These are phyloP conservation scores for Hyperoplus lanceolatus DNA, from an alignment of 2,797 vertebrate genomes.

Conservation along the genomic window DNA sequence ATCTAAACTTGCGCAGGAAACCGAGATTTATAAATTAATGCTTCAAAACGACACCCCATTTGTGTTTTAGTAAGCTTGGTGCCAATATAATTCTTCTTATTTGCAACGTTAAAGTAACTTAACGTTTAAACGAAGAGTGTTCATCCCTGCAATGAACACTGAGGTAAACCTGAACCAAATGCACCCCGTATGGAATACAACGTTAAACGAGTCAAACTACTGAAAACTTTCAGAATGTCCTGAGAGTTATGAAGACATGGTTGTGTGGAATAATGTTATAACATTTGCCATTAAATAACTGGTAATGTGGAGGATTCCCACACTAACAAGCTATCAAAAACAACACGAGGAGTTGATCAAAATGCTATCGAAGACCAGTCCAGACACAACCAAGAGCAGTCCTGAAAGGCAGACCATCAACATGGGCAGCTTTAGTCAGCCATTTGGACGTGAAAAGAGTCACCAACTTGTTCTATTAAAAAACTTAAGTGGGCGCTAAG, in stretches of 20 bases:
- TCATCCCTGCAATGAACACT: conserved; percentile 9
- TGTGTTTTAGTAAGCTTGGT: not conserved
- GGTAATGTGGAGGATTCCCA: conserved; percentile 4
- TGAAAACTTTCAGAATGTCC: conserved; percentile 55
- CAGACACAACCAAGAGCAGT: conserved; percentile 56
- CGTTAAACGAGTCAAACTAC: conserved; percentile 45
- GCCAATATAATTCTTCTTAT: not conserved
- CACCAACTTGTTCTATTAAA: conserved; percentile 46
- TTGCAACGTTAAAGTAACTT: not conserved
- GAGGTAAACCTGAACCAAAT: conserved; percentile 4
- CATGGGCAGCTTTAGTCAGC: conserved; percentile 19
- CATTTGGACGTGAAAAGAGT: conserved; percentile 30
- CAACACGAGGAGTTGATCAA: conserved; percentile 74
- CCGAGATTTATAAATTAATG: conserved; percentile 5
- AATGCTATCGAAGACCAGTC: conserved; percentile 49
- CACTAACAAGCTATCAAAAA: conserved; percentile 47
- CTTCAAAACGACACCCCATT: not conserved
- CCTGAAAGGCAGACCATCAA: conserved; percentile 29
- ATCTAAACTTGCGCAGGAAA: conserved; percentile 37
- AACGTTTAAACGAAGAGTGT: not conserved
- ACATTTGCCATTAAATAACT: not conserved
- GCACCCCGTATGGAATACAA: conserved; percentile 4
- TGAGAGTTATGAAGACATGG: not conserved
- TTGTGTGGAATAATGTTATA: not conserved
- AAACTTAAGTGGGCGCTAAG: conserved; percentile 54